Evolutionary conservation across 2,797 vertebrate species (phyloP), one percentile per base, ranked within the genome.

Genomic region (Alcedo atthis): DNA sequence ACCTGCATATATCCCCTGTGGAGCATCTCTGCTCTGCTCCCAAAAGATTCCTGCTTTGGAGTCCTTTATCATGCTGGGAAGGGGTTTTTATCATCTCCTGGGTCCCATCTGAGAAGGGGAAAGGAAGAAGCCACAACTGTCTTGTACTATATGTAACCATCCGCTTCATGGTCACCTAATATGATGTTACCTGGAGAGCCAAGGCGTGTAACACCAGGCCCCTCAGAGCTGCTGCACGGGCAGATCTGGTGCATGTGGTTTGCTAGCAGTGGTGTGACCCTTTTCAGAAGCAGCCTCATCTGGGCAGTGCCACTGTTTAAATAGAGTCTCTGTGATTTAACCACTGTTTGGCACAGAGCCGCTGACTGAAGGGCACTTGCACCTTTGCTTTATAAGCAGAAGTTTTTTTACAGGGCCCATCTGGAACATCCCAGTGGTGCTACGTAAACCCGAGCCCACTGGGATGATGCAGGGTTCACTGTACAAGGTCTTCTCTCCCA

Each of bases 381-480:
- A 28, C 45, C 15, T 77, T 51, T 48, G 49, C 74, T 89, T 85
- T 12, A 10, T 48, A 74, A 83, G 73, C 35, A 12, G 12, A 59
- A 33, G 35, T 7, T 63, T 83, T 79, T 28, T 80, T 42, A 25
- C 1, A 1, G 64, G 37, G 71, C 35, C 48, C 14, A 64, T 33
- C n/a, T 62, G 82, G 48, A 62, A 10, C 46, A 30, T 61, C 21
- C 40, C 74, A 25, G 83, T 0, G 2, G 63, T 0, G 6, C 66
- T 53, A 16, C 0, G 2, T 62, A 28, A 68, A 69, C 6, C 26
- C 0, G 0, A 70, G 58, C 58, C 30, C 0, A 3, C 22, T 0
- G 1, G 42, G 61, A 51, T 85, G 91, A 87, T 0, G 22, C 67
- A 28, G 0, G n/a, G 68, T 67, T 71, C 45, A 1, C 78, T 66